Evolutionary conservation across 2,888 invertebrate species (phyloP), one percentile per base, ranked within the genome.

Genomic region (Aphidoletes aphidimyza): DNA sequence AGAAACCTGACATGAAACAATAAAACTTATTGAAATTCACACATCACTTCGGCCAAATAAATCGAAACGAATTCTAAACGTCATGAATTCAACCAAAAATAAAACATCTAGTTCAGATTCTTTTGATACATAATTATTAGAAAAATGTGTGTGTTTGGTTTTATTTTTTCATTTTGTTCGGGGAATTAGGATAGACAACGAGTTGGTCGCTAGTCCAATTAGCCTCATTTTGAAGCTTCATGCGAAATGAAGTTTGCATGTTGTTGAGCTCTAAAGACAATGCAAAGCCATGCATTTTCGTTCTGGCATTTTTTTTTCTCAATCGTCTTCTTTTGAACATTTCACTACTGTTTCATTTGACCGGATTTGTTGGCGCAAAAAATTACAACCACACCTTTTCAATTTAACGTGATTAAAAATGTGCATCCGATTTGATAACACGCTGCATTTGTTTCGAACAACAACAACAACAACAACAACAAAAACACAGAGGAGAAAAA

Each of bases 351-450:
- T n/a, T n/a, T 22, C 2, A 54, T 54, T 3, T 22, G 22, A n/a
- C n/a, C n/a, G 5, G 22, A 22, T 54, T 54, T 22, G 47, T 8
- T 39, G 5, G 11, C 47, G 2, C 6, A 17, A 11, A 34, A 30
- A 69, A 69, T 11, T 69, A 14, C 69, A 69, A 30, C 69, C 69
- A 34, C 69, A 69, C 69, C 69, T 69, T 30, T 69, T 69, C 69
- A 69, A 69, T 30, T 69, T n/a, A 30, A 14, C 30, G 30, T 69
- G 69, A 69, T 69, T 69, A 34, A 26, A 54, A 22, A 5, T 0
- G 22, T 2, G 17, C 11, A 54, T 3, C 22, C 22, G 26, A 47
- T 17, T 9, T 34, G 69, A 69, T 26, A 26, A 69, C 30, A 30
- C 11, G 69, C 69, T 69, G 69, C 69, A 30, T 69, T 69, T 30